These are phyloP conservation scores for Lacerta agilis DNA, from an alignment of 2,797 vertebrate species.

Conservation along the genomic window DNA sequence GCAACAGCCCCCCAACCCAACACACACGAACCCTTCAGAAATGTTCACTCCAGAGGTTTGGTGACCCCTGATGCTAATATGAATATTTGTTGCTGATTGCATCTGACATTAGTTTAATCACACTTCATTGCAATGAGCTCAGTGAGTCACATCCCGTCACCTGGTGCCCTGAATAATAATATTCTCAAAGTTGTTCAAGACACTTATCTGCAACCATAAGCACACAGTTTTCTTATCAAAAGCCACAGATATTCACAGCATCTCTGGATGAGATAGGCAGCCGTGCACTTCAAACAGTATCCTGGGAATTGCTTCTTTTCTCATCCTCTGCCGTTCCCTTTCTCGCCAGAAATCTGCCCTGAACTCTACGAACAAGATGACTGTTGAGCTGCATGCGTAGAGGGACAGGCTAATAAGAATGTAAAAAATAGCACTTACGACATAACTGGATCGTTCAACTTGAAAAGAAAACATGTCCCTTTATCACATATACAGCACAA, in stretches of 20 bases:
- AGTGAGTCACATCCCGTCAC: not conserved
- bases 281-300: not conserved
- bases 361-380: not conserved
- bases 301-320: not conserved
- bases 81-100: not conserved
- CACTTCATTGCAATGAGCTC: not conserved
- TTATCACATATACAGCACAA: too few species aligned
- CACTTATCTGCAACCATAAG: not conserved
- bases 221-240: not conserved
- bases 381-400: not conserved
- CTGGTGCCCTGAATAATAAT: not conserved
- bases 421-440: not conserved
- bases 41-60: not conserved
- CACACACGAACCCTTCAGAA: not conserved
- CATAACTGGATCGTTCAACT: not conserved
- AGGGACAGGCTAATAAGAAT: not conserved
- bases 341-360: not conserved
- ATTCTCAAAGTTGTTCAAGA: not conserved
- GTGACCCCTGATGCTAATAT: not conserved
- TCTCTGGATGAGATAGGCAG: not conserved
- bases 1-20: not conserved
- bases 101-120: not conserved
- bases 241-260: not conserved
- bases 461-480: not conserved
- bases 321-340: not conserved